phyloP scores from a whole-genome alignment of 2,113 vertebrate species.

The rat (Rattus norvegicus) region GRCr8 NC_086032.1:61250001-61250500 shows the following conservation, averaged over 20 bases:
- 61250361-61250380: slow-evolving; percentile 18
- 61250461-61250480: neutral
- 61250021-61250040: neutral
- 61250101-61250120: neutral
- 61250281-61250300: neutral
- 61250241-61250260: slow-evolving; percentile 28
- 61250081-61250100: neutral
- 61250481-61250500: neutral
- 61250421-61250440: neutral
- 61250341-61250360: neutral
- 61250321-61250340: neutral
- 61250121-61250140: neutral
- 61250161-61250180: neutral
- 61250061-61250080: neutral
- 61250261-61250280: neutral
- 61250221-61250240: slow-evolving; percentile 55
- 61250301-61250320: slow-evolving; percentile 42
- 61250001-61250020: neutral
- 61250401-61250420: neutral
- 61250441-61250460: neutral
- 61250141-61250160: neutral
- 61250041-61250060: neutral
- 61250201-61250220: neutral
- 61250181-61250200: slow-evolving; percentile 49
- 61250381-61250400: neutral